Evolutionary conservation across 2,888 invertebrate genomes (phyloP), one percentile per base, ranked within the genome.

Genomic region (Eupithecia exiguata): DNA sequence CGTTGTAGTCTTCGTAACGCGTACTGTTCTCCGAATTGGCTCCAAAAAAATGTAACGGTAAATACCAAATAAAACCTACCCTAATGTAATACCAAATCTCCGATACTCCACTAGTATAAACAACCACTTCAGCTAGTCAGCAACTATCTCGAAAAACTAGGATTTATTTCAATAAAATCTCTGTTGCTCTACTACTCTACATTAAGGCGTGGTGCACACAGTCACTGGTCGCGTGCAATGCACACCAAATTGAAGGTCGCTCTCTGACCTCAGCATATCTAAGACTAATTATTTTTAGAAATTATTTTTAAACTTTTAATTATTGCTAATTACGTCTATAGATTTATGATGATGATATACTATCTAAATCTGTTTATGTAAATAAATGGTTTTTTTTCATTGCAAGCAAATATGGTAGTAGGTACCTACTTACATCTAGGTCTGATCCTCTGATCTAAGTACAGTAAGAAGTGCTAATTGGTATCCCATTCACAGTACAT

Each of bases 191-290:
- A 12, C 65, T 79, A 75, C 72, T 78, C 74, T 74, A 74, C 36
- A 74, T 40, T 75, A 74, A 76, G 77, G 78, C 74, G 80, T 75
- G 78, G 79, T 73, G n/a, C 76, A 79, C 76, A 77, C 72, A 74
- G 73, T 68, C 5, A 43, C n/a, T n/a, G 12, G 70, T 68, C 78
- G 78, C 78, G 77, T 77, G 78, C 70, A 68, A 65, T 63, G 77
- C 70, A 61, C 49, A 71, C 72, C 43, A 72, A 78, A 71, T 69
- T 63, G 78, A 79, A 80, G 81, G 81, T 79, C 78, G 72, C 25
- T 38, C 63, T 18, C 35, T 79, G 81, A 76, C 81, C 80, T 79
- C 77, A 79, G 68, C 69, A 70, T 76, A 70, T 72, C 70, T 69
- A 62, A 62, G 21, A 35, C 10, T 38, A n/a, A 38, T 65, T 65